Evolutionary conservation across 2,113 vertebrate genomes (phyloP).

Genomic region (Podilymbus podiceps): DNA sequence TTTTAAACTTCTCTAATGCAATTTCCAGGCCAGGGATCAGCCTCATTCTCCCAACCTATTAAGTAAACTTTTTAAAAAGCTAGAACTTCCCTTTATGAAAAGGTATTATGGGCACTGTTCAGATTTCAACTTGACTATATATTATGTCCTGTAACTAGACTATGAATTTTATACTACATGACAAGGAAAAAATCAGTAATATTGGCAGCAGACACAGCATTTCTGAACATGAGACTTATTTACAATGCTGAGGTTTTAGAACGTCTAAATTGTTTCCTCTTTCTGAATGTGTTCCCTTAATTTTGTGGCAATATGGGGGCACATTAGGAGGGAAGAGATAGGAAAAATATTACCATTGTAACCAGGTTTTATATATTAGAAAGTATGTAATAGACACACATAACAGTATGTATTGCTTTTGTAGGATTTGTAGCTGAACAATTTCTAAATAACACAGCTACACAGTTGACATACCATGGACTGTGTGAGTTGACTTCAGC

Average conservation of each 20-base stretch:
- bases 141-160: background rate
- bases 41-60: background rate
- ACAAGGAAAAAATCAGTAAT: background rate
- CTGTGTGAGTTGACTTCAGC: conserved; percentile 95
- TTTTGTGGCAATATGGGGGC: background rate
- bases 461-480: conserved; percentile 96
- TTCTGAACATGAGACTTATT: background rate
- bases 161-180: background rate
- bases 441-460: conserved; percentile 95
- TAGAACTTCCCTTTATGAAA: background rate
- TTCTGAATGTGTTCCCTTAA: background rate
- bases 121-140: background rate
- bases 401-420: conserved; percentile 58
- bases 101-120: background rate
- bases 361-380: background rate
- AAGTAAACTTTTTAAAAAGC: background rate
- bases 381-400: background rate
- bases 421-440: conserved; percentile 95
- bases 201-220: background rate
- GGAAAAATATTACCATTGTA: background rate
- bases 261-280: rapidly evolving
- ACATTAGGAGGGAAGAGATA: background rate
- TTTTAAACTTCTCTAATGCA: background rate
- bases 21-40: background rate
- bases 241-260: background rate